Percentiles rank a stretch among this genome's conserved stretches.
Evolutionary conservation across 2,113 vertebrate species (phyloP).

Genomic region (Rhinoderma darwinii): DNA sequence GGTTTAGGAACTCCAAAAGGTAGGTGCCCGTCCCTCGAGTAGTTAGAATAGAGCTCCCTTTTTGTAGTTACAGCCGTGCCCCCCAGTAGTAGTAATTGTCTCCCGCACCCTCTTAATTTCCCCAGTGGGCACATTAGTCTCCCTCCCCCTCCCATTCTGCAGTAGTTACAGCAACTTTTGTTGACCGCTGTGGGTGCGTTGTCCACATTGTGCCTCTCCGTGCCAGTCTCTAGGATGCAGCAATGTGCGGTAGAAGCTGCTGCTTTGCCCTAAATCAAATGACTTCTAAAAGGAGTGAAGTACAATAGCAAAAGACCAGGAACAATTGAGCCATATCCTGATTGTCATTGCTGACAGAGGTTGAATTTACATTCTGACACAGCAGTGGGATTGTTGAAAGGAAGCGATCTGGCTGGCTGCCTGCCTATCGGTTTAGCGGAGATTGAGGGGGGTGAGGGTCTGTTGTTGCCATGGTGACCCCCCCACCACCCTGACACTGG

Average conservation of each 20-base stretch:
- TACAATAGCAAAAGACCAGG: neutral
- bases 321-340: neutral
- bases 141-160: too few relatives aligned
- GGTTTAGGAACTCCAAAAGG: too few relatives aligned
- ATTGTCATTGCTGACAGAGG: slow-evolving; percentile 28
- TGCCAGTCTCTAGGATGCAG: neutral
- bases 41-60: too few relatives aligned
- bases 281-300: neutral
- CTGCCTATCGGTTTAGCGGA: slow-evolving; percentile 47
- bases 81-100: too few relatives aligned
- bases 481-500: slow-evolving; percentile 41
- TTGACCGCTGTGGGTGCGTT: neutral
- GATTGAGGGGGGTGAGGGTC: neutral
- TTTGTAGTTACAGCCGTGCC: too few relatives aligned
- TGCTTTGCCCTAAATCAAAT: neutral
- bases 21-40: too few relatives aligned
- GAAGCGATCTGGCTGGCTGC: slow-evolving; percentile 36
- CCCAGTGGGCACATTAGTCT: too few relatives aligned
- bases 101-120: too few relatives aligned
- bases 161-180: neutral
- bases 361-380: slow-evolving; percentile 31
- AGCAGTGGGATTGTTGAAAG: slow-evolving; percentile 40
- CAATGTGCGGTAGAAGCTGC: neutral
- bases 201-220: neutral
- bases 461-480: slow-evolving; percentile 42